A percentile compares a stretch with the other conserved stretches of the same genome.
These are phyloP conservation scores for Rhabdomys dilectus DNA, from an alignment of 2,113 vertebrate genomes.

Conservation along the genomic window DNA sequence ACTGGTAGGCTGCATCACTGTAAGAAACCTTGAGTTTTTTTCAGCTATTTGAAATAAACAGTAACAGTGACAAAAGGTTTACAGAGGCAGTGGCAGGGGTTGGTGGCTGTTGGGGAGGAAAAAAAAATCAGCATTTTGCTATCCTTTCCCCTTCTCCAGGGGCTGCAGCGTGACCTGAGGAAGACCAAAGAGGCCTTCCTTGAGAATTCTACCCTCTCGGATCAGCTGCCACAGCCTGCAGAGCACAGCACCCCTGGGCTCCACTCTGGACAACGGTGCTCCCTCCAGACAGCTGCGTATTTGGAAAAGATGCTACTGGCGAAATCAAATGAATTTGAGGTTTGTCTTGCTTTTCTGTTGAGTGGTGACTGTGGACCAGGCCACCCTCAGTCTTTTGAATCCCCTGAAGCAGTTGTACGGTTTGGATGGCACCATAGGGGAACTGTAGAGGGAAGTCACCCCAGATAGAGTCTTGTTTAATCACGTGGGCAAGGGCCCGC, in stretches of 20 bases:
- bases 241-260: conserved; percentile 80
- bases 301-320: conserved; percentile 85
- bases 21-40: neutral
- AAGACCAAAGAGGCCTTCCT: conserved; percentile 83
- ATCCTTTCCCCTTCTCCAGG: conserved; percentile 83
- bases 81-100: neutral
- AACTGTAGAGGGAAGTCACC: neutral
- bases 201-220: conserved; percentile 85
- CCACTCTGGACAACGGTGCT: conserved; percentile 86
- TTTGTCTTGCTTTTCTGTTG: conserved; percentile 74
- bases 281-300: conserved; percentile 87
- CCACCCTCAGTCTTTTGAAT: neutral
- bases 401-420: neutral
- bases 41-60: neutral
- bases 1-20: neutral
- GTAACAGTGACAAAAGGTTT: neutral
- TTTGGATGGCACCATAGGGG: neutral
- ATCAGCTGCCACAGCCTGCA: conserved; percentile 83
- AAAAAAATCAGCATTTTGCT: neutral
- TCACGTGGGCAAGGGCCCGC: neutral
- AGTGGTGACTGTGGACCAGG: neutral
- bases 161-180: conserved; percentile 83
- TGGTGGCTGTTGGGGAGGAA: neutral
- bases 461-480: neutral
- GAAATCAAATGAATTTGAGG: conserved; percentile 90